Evolutionary conservation across 2,888 invertebrate genomes (phyloP).

Genomic region (Troides oblongomaculatus): DNA sequence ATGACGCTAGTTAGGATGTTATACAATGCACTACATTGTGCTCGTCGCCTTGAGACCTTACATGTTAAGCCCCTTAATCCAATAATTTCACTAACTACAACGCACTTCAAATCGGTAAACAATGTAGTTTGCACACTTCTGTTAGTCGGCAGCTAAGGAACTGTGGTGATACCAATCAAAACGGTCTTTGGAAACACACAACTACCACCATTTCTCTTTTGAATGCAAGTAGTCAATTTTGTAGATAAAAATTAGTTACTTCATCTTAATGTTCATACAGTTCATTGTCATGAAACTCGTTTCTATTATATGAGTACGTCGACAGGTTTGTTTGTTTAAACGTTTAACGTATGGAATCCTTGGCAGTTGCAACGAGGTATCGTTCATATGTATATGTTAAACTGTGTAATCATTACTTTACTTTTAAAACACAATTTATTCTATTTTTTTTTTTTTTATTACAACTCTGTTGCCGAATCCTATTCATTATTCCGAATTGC

Average conservation of each 20-base stretch:
- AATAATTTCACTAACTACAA: too few relatives aligned
- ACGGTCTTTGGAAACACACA: too few relatives aligned
- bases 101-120: too few relatives aligned
- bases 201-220: too few relatives aligned
- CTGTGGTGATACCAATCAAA: too few relatives aligned
- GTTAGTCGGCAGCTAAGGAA: too few relatives aligned
- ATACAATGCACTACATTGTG: too few relatives aligned
- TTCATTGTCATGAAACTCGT: conserved; percentile 17
- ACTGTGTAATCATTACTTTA: conserved; percentile 17
- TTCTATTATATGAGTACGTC: conserved; percentile 3
- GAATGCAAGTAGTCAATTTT: neutral
- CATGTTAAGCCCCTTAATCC: too few relatives aligned
- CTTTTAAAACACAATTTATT: conserved; percentile 8
- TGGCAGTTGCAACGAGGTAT: conserved; percentile 14
- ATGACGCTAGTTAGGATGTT: too few relatives aligned
- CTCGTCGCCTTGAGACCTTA: too few relatives aligned
- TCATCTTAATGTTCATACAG: conserved; percentile 9
- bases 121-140: too few relatives aligned
- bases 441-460: neutral
- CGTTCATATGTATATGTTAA: conserved; percentile 9
- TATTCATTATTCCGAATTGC: neutral
- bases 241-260: neutral
- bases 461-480: neutral
- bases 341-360: conserved; percentile 24
- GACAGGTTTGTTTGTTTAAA: conserved; percentile 17